Base-by-base conservation (phyloP, 2,797 vertebrate species). In the Odontamblyopus rebecca region DNA sequence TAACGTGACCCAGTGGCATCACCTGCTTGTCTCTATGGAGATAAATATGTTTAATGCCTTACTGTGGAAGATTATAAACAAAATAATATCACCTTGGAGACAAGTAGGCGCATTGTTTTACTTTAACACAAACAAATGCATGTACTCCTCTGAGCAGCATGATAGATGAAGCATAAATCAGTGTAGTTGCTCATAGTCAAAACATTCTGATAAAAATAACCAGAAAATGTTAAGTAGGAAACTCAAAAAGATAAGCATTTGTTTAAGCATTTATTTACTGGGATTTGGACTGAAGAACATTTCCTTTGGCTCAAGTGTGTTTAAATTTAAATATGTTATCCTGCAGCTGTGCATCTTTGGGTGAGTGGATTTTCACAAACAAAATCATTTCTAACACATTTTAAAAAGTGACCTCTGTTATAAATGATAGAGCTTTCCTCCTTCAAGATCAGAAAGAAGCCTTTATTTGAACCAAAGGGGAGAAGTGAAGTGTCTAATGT, bases 321-420 rank as follows among this genome's bases (percentile, higher is more conserved):
- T 32, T 69, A 51, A 63, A 6, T 19, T 74, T 70, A 50, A 13
- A 68, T 66, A 59, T 62, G 64, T 30, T 69, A 61, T n/a, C 65
- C 12, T 60, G 56, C 59, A 35, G 13, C 27, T 66, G 53, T 41
- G 15, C 56, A 35, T 69, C 19, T 26, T 2, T 54, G 41, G 23
- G 67, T 56, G 48, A 27, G 35, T 44, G 35, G 6, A 61, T 67
- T 60, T 60, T 18, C 56, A 69, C 48, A 56, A 54, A 54, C 23
- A 63, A 23, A 54, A 12, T 60, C 35, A 70, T 41, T 48, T 68
- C 29, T n/a, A 44, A 57, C n/a, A 18, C 48, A 16, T 9, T 62
- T 71, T 5, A 72, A 80, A 54, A 78, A 76, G 51, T 74, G 35
- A 59, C 56, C 59, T 41, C 59, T 64, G 67, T 8, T 62, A n/a